phyloP scores from a whole-genome alignment of 2,113 vertebrate genomes.

The Sardina pilchardus region DNA sequence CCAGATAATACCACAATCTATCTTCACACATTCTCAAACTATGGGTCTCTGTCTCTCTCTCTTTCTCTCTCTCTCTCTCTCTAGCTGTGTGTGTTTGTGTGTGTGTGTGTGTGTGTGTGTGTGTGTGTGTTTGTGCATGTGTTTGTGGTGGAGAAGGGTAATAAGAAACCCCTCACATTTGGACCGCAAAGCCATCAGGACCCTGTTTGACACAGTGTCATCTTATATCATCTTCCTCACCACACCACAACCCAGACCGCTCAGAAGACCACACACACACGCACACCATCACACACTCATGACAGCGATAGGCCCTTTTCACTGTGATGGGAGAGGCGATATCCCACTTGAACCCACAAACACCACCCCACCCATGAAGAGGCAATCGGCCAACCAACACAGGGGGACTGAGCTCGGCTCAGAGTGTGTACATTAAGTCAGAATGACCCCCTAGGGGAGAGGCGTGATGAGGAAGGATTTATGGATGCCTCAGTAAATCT shows the following conservation, averaged over 20 bases:
- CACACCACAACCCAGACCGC: background rate
- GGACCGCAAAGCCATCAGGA: background rate
- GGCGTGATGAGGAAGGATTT: conserved; percentile 30
- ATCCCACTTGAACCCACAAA: background rate
- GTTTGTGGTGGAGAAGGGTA: too few relatives aligned
- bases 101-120: too few relatives aligned
- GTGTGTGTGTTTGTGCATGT: too few relatives aligned
- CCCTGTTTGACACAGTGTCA: background rate
- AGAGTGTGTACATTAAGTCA: background rate
- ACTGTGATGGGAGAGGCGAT: background rate
- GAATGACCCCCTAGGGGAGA: background rate
- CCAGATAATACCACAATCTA: background rate
- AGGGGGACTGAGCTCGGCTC: background rate
- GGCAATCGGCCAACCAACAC: background rate
- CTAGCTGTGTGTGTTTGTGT: too few relatives aligned
- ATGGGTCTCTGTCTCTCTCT: too few relatives aligned
- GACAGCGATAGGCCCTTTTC: too few relatives aligned
- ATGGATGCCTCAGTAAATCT: conserved; percentile 34
- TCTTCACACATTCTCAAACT: background rate
- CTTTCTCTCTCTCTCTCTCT: too few relatives aligned
- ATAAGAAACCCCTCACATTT: background rate
- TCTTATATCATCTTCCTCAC: background rate
- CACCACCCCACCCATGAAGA: background rate
- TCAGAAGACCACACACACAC: background rate
- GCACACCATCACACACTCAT: background rate